Percentiles rank a stretch among this genome's conserved stretches.
Conservation (phyloP, 2,888 invertebrate species). For the Taphrorychus bicolor region DNA sequence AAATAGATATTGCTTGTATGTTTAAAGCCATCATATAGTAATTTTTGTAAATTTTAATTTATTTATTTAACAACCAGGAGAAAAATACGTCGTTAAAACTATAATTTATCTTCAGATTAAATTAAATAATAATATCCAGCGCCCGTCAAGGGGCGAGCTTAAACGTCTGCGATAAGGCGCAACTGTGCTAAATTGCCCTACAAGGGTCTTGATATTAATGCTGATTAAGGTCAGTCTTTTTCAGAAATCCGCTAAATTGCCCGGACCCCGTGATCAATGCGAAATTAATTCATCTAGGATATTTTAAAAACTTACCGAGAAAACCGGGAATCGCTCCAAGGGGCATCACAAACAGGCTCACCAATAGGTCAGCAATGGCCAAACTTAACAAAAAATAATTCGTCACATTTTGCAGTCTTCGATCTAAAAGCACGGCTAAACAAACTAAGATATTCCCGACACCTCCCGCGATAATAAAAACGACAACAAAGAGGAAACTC, state of each 20-base stretch:
- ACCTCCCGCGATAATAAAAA: conserved; percentile 88
- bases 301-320: conserved; percentile 79
- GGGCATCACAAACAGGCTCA: conserved; percentile 95
- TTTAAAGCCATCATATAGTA: too few relatives aligned
- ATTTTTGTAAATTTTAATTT: too few relatives aligned
- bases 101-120: neutral
- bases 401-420: conserved; percentile 90
- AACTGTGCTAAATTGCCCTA: neutral
- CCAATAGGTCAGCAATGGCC: conserved; percentile 92
- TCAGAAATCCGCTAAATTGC: too few relatives aligned
- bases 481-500: conserved; percentile 83
- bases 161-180: neutral
- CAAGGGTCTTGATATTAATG: neutral
- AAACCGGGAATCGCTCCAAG: conserved; percentile 93
- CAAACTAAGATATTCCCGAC: conserved; percentile 93
- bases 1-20: too few relatives aligned
- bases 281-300: too few relatives aligned
- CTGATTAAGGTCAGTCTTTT: neutral
- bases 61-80: too few relatives aligned
- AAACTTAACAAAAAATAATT: conserved; percentile 94
- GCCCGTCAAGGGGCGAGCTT: neutral
- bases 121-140: neutral
- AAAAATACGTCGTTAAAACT: neutral
- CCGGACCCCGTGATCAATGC: neutral
- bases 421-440: conserved; percentile 89